Conservation (phyloP, 2,888 invertebrate genomes). For the Synanthedon andrenaeformis region DNA sequence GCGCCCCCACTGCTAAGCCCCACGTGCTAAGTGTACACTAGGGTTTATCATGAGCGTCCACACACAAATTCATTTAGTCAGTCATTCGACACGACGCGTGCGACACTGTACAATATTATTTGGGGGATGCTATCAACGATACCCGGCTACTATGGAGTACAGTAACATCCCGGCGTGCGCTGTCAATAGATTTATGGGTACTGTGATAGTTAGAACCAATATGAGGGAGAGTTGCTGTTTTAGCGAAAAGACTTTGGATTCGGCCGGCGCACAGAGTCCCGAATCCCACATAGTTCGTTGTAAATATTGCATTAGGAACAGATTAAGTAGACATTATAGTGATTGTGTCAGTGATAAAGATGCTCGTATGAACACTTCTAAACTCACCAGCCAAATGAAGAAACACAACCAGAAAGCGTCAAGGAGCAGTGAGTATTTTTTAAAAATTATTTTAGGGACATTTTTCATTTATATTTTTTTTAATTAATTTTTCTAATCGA, state of each 20-base stretch:
- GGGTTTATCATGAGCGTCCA: conserved; percentile 61
- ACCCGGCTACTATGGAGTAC: conserved; percentile 49
- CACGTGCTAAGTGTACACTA: conserved; percentile 38
- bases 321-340: conserved; percentile 54
- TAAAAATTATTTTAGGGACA: background rate
- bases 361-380: too few relatives aligned
- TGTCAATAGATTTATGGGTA: conserved; percentile 42
- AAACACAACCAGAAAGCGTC: conserved; percentile 42
- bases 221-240: conserved; percentile 26
- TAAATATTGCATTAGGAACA: conserved; percentile 58
- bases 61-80: conserved; percentile 60
- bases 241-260: conserved; percentile 2
- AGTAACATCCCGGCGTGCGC: conserved; percentile 51
- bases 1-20: conserved; percentile 37
- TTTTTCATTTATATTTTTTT: too few relatives aligned
- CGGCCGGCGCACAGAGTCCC: conserved; percentile 19
- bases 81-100: conserved; percentile 57
- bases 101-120: conserved; percentile 36
- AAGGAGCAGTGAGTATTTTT: conserved; percentile 50
- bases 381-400: too few relatives aligned
- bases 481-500: too few relatives aligned
- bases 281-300: conserved; percentile 28
- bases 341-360: conserved; percentile 57
- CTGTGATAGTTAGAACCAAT: conserved; percentile 52
- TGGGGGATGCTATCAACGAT: conserved; percentile 52